phyloP scores from a whole-genome alignment of 1,140 invertebrate species.

The Himalopsyche phryganea region DNA sequence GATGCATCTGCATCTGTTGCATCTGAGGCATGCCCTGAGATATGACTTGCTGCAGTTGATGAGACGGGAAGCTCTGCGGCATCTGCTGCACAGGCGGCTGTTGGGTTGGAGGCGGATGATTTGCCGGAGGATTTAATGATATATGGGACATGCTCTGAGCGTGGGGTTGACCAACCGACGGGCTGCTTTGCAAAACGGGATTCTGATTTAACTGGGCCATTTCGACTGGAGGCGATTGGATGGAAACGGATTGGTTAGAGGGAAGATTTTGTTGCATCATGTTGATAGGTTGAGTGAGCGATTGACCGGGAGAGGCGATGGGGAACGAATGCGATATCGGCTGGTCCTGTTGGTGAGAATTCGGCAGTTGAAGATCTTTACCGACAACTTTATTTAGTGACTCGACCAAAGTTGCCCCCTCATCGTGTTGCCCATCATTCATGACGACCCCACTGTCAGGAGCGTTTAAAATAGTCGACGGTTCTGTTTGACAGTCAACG shows the following conservation, averaged over 20 bases:
- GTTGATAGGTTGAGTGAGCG: constrained; percentile 50
- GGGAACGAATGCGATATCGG: constrained; percentile 49
- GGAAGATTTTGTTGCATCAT: constrained; percentile 49
- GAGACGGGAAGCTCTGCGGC: constrained; percentile 54
- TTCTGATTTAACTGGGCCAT: constrained; percentile 49
- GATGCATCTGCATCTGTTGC: constrained; percentile 52
- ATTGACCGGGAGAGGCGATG: constrained; percentile 51
- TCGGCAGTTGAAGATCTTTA: constrained; percentile 43
- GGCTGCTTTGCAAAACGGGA: constrained; percentile 41
- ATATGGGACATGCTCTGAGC: constrained; percentile 53
- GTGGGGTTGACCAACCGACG: constrained; percentile 47
- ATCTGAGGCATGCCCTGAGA: constrained; percentile 47
- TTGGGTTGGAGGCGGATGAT: constrained; percentile 40
- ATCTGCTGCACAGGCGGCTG: constrained; percentile 46
- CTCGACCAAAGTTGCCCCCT: constrained; percentile 39
- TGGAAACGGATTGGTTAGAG: constrained; percentile 46
- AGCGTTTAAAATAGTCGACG: constrained; percentile 40
- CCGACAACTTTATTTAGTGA: constrained; percentile 44
- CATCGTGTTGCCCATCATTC: constrained; percentile 51
- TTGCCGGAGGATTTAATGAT: constrained; percentile 43
- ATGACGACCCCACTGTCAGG: constrained; percentile 51
- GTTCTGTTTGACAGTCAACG: constrained; percentile 44
- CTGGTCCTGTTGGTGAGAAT: constrained; percentile 47
- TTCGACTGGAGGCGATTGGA: constrained; percentile 52
- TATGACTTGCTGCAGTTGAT: constrained; percentile 55